Evolutionary conservation across 1,140 invertebrate genomes (phyloP).

Genomic region (Drosophila mojavensis): DNA sequence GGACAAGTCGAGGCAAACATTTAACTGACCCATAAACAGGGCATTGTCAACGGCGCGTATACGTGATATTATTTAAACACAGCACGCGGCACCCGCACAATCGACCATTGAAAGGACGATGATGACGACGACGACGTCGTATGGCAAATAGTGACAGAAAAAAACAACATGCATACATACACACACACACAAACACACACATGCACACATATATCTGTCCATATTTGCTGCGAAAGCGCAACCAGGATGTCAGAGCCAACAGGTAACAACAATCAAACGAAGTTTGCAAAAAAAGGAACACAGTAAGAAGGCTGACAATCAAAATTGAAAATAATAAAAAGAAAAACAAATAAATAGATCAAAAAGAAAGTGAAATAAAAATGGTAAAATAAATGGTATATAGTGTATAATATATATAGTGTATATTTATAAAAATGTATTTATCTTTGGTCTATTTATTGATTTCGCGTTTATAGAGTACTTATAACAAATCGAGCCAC

Average conservation of each 20-base stretch:
- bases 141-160: slow-evolving; percentile 24
- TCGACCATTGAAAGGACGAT: slow-evolving; percentile 10
- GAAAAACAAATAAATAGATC: too few species aligned
- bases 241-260: neutral
- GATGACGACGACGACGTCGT: neutral
- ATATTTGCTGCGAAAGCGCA: neutral
- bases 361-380: too few species aligned
- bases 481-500: too few species aligned
- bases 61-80: slow-evolving; percentile 41
- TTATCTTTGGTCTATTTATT: too few species aligned
- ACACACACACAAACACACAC: neutral
- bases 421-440: too few species aligned
- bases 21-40: slow-evolving; percentile 25
- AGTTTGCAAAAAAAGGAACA: neutral
- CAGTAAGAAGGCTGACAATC: too few species aligned
- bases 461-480: too few species aligned
- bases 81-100: slow-evolving; percentile 27
- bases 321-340: too few species aligned
- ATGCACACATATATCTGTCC: neutral
- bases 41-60: slow-evolving; percentile 36
- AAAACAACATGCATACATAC: neutral
- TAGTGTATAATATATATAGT: too few species aligned
- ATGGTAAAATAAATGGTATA: too few species aligned
- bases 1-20: slow-evolving; percentile 4
- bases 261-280: neutral